A percentile compares a stretch with the other conserved stretches of the same genome.
These are phyloP conservation scores for Caranx ignobilis DNA, from an alignment of 2,113 vertebrate species.

Conservation along the genomic window DNA sequence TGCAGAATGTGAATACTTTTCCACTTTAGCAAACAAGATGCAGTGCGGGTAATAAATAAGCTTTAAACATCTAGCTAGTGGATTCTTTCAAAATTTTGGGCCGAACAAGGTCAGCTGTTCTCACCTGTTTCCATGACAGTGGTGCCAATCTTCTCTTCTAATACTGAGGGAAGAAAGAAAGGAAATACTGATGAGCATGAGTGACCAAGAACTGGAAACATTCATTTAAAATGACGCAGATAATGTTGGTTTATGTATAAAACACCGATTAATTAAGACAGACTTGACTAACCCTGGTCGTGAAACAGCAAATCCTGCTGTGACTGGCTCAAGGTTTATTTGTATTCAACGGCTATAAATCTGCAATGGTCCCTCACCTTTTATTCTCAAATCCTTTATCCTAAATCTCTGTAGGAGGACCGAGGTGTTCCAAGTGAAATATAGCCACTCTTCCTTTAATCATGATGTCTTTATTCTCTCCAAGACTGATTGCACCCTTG, in stretches of 20 bases:
- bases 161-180: not conserved
- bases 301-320: not conserved
- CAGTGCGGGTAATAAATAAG: no score
- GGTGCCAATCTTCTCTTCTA: not conserved
- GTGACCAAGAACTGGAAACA: not conserved
- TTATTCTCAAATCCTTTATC: conserved; percentile 9
- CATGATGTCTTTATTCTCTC: not conserved
- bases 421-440: conserved; percentile 12
- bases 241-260: not conserved
- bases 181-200: not conserved
- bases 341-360: not conserved
- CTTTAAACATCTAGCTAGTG: not conserved
- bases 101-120: not conserved
- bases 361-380: not conserved
- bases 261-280: not conserved
- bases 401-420: conserved; percentile 1
- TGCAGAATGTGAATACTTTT: no score
- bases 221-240: not conserved
- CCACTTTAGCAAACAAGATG: no score
- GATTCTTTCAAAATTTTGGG: not conserved
- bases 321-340: not conserved
- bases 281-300: not conserved
- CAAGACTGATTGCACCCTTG: conserved; percentile 11
- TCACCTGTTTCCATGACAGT: not conserved
- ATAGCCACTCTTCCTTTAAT: conserved; percentile 9